Evolutionary conservation across 1,140 invertebrate species (phyloP).

Genomic region (Aricia agestis): DNA sequence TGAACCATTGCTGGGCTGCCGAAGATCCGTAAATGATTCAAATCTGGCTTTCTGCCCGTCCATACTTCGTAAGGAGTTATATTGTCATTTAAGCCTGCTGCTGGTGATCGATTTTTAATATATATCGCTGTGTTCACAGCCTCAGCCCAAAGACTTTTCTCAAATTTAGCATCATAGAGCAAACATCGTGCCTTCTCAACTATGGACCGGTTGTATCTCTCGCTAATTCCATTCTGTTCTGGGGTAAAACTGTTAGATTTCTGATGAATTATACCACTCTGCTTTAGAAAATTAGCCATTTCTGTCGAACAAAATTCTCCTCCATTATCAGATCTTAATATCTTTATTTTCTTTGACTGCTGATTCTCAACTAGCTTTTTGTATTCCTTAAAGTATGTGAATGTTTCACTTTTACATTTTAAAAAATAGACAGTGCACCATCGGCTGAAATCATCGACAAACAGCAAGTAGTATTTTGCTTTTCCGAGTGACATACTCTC

Average conservation of each 20-base stretch:
- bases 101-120: conserved; percentile 19
- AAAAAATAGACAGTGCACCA: conserved; percentile 33
- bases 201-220: conserved; percentile 19
- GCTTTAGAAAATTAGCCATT: conserved; percentile 6
- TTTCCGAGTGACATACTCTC: conserved; percentile 26
- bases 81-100: conserved; percentile 1
- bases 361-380: conserved; percentile 26
- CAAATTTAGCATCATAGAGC: conserved; percentile 13
- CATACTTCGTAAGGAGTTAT: conserved; percentile 24
- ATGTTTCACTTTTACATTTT: conserved; percentile 25
- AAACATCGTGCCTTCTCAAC: conserved; percentile 16
- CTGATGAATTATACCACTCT: conserved; percentile 16
- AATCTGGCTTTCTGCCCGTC: conserved; percentile 23
- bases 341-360: conserved; percentile 18
- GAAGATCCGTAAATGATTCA: conserved; percentile 20
- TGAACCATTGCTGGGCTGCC: conserved; percentile 24
- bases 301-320: conserved; percentile 18
- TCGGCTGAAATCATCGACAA: conserved; percentile 32
- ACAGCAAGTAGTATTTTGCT: conserved; percentile 27
- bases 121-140: conserved; percentile 26
- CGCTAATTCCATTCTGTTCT: conserved; percentile 10
- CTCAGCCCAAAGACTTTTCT: conserved; percentile 18
- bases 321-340: conserved; percentile 16
- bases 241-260: conserved; percentile 15
- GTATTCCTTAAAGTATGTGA: conserved; percentile 31